phyloP scores from a whole-genome alignment of 2,888 invertebrate genomes.

The Prenolepis imparis region DNA sequence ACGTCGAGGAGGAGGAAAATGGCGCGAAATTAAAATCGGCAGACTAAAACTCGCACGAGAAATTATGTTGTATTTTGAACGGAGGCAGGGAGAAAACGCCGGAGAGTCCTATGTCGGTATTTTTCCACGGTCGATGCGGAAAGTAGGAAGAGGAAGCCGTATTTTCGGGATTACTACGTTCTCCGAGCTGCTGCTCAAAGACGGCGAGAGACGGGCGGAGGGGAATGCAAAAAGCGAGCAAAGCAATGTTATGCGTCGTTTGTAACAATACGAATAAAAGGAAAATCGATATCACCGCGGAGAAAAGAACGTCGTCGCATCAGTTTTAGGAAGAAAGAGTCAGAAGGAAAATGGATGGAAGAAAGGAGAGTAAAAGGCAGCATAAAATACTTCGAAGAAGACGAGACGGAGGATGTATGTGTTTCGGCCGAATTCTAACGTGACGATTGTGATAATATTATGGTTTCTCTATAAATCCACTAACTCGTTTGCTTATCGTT shows the following conservation, averaged over 20 bases:
- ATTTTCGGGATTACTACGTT: conserved; percentile 55
- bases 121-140: conserved; percentile 28
- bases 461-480: conserved; percentile 26
- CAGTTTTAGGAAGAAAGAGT: not conserved
- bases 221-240: conserved; percentile 36
- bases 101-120: conserved; percentile 36
- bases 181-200: conserved; percentile 31
- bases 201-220: conserved; percentile 19
- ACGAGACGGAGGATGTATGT: conserved; percentile 29
- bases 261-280: conserved; percentile 28
- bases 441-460: conserved; percentile 54
- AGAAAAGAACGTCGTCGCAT: conserved; percentile 18
- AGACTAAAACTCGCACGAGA: conserved; percentile 27
- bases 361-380: not conserved
- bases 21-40: conserved; percentile 47
- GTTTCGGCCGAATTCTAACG: conserved; percentile 19
- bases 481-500: conserved; percentile 53
- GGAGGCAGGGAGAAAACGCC: not conserved
- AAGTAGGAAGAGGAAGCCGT: conserved; percentile 1
- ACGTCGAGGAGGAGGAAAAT: conserved; percentile 41
- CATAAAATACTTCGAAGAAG: not conserved
- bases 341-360: not conserved
- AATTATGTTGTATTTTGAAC: conserved; percentile 21
- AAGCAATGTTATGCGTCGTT: conserved; percentile 25
- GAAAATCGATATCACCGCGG: conserved; percentile 34